Base-by-base conservation (phyloP, 2,888 invertebrate species). In the Mallateleia sp. region DNA sequence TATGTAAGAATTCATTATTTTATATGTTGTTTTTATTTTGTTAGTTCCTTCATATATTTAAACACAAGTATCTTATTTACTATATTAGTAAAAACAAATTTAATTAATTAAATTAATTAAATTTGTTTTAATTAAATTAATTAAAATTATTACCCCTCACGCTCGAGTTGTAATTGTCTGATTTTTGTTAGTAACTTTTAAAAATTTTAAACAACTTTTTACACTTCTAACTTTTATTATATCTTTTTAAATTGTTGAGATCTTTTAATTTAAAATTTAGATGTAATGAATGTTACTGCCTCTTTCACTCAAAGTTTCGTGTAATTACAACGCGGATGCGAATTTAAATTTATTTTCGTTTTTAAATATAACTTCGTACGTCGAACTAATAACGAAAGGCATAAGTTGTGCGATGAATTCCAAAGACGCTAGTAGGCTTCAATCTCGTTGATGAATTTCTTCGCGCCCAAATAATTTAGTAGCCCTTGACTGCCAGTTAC, bases 1-100 rank as follows among this genome's bases (percentile, higher is more conserved):
- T 99, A 98, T 96, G 99, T 99, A 96, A 96, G 97, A 96, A 86
- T 79, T 42, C 8, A 38, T 38, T 38, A n/a, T n/a, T n/a, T n/a
- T n/a, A n/a, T n/a, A n/a, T n/a, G n/a, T n/a, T n/a, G n/a, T n/a
- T n/a, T n/a, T n/a, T n/a, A n/a, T n/a, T n/a, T n/a, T n/a, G n/a
- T n/a, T n/a, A n/a, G n/a, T n/a, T n/a, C n/a, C n/a, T n/a, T n/a
- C n/a, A n/a, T n/a, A n/a, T n/a, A n/a, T n/a, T n/a, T n/a, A n/a
- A n/a, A n/a, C 28, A 8, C 28, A 28, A 28, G 8, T 6, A 28
- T 28, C 28, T 8, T 28, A 28, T 8, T 4, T 28, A 28, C 28
- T 28, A 28, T 28, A 28, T 28, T 28, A 28, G 28, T 6, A 28
- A 28, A 28, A 28, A 28, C 28, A n/a, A n/a, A n/a, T n/a, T n/a